Base-by-base conservation (phyloP, 2,888 invertebrate genomes). In the Acronicta aceris region DNA sequence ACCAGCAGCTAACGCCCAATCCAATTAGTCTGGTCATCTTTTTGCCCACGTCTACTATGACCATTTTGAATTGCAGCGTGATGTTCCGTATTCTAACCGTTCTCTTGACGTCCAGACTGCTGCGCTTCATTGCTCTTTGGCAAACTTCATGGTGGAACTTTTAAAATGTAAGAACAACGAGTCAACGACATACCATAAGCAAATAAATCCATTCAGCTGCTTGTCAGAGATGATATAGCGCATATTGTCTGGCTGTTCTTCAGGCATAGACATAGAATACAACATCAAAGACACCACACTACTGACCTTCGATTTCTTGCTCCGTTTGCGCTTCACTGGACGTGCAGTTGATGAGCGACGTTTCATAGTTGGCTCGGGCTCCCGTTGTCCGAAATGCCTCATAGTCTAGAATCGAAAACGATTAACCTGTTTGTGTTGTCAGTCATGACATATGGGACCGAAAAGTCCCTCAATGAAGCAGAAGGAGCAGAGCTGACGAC, bases 321-420 rank as follows among this genome's bases (percentile, higher is more conserved):
- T 21, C 0, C 13, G 45, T 0, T 52, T 40, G 15, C 21, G 27
- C 5, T 41, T 13, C 0, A 5, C 8, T 0, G 70, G 30, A 1
- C 30, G 36, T 0, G 30, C 16, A 0, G 45, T 54, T 0, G 48
- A 40, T 0, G 45, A 41, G 1, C 0, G 4, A 0, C 50, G 49
- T 1, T 38, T 48, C 10, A 49, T 36, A 0, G 42, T 13, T 0
- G 25, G 10, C 0, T 12, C 6, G 0, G 49, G 45, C 9, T 6
- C 4, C 0, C 8, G 10, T 1, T 6, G 0, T 10, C 13, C 30
- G 6, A 42, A 53, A 45, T 13, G n/a, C 21, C 1, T 36, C 0
- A 13, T 30, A 0, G 1, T 2, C 65, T 65, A 62, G 5, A 65
- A 69, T 21, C 4, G 48, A 30, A 48, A 3, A 38, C 2, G 6